Evolutionary conservation across 2,888 invertebrate species (phyloP).

Genomic region (Omphaloscelis lunosa): DNA sequence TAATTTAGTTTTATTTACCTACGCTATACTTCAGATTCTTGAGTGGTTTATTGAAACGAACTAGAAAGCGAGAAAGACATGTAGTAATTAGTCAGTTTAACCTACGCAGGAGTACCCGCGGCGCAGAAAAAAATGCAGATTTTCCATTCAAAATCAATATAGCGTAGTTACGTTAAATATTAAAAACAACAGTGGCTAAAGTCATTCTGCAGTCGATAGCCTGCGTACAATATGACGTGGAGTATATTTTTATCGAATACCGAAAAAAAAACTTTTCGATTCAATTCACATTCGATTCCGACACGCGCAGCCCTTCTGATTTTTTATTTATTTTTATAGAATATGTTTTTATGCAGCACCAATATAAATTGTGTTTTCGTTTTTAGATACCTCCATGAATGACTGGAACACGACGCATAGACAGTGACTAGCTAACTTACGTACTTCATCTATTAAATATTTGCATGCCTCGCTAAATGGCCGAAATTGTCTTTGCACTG

Average conservation of each 20-base stretch:
- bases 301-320: slow-evolving; percentile 37
- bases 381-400: slow-evolving; percentile 14
- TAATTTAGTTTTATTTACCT: neutral
- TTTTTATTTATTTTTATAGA: slow-evolving; percentile 42
- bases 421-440: neutral
- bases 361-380: slow-evolving; percentile 20
- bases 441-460: neutral
- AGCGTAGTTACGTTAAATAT: slow-evolving; percentile 21
- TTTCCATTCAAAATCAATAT: neutral
- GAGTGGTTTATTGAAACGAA: neutral
- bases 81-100: neutral
- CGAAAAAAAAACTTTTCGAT: slow-evolving; percentile 43
- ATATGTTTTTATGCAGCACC: slow-evolving; percentile 29
- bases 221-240: slow-evolving; percentile 49
- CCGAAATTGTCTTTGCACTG: neutral
- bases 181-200: slow-evolving; percentile 38
- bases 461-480: neutral
- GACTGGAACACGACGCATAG: neutral
- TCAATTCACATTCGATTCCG: slow-evolving; percentile 61
- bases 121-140: neutral
- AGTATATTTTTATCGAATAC: slow-evolving; percentile 48
- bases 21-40: neutral
- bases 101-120: neutral
- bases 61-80: neutral
- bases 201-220: slow-evolving; percentile 35